Evolutionary conservation across 2,888 invertebrate species (phyloP), one percentile per base, ranked within the genome.

Genomic region (Eupithecia exiguata): DNA sequence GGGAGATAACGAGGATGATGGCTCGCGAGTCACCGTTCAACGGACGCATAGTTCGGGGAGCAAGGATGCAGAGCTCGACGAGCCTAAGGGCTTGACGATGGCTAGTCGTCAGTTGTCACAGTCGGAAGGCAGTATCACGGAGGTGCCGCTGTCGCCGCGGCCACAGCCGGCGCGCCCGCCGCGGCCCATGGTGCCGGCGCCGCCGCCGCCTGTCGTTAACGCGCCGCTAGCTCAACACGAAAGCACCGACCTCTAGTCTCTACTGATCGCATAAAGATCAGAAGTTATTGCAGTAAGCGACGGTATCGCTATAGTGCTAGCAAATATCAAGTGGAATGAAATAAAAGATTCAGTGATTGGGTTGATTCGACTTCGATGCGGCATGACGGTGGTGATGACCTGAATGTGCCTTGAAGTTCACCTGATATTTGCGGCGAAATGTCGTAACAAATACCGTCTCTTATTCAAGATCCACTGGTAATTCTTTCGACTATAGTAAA

Each of bases 121-220:
- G 85, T 96, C 96, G 63, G 96, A 96, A 84, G 96, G 96, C 63
- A 95, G 95, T 83, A 95, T 95, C 83, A 92, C 95, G 77, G 95
- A 95, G 80, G 91, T 92, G 74, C 91, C 92, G 73, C 95, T 91
- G 75, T 87, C 91, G 25, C 91, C 92, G 76, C 87, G 90, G 77
- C 83, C 86, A 49, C 84, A 87, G 65, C 85, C 88, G 30, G 86
- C 88, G 69, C 89, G 91, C 1, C 92, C 92, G 46, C 90, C 89
- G 69, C 88, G 89, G 25, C 91, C 88, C 66, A 85, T 86, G 18
- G 88, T 89, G 75, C 89, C 89, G 49, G 88, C 89, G 80, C 90
- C 92, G 61, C 92, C 92, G 38, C 78, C 81, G 70, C 75, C 84
- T 82, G 65, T 65, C 38, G 40, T 40, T 5, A 38, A 65, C 65